These are phyloP conservation scores for Phlogophora meticulosa DNA, from an alignment of 2,888 invertebrate species.

Conservation along the genomic window DNA sequence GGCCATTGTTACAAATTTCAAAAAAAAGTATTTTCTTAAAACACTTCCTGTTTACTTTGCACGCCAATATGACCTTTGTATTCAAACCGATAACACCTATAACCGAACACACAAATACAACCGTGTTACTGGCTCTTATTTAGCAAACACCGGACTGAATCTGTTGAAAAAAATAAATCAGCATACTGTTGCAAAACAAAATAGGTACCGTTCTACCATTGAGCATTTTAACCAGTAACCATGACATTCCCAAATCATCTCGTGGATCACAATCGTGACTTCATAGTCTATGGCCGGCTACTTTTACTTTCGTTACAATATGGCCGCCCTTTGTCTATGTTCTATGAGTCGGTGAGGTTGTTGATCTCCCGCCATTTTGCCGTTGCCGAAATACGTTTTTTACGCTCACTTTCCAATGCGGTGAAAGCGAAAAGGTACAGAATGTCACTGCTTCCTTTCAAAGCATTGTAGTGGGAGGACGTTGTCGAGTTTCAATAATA, in stretches of 20 bases:
- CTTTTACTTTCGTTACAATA: slow-evolving; percentile 89
- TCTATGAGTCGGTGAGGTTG: slow-evolving; percentile 84
- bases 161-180: slow-evolving; percentile 67
- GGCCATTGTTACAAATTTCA: slow-evolving; percentile 29
- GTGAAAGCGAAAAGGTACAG: slow-evolving; percentile 90
- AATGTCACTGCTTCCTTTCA: slow-evolving; percentile 90
- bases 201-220: slow-evolving; percentile 63
- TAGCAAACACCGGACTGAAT: slow-evolving; percentile 67
- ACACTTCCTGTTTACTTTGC: slow-evolving; percentile 43
- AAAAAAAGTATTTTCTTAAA: slow-evolving; percentile 35
- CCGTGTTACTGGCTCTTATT: slow-evolving; percentile 65
- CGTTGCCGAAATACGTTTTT: slow-evolving; percentile 90
- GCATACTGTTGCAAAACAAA: slow-evolving; percentile 78
- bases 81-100: slow-evolving; percentile 45
- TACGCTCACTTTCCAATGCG: slow-evolving; percentile 91
- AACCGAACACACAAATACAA: slow-evolving; percentile 43
- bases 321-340: slow-evolving; percentile 87
- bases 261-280: slow-evolving; percentile 86
- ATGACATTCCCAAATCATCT: slow-evolving; percentile 90
- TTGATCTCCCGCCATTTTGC: slow-evolving; percentile 85
- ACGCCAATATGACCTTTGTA: slow-evolving; percentile 48
- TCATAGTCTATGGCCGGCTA: slow-evolving; percentile 75
- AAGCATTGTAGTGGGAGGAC: slow-evolving; percentile 88
- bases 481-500: slow-evolving; percentile 82
- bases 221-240: slow-evolving; percentile 77